Percentiles rank a stretch among this genome's conserved stretches.
phyloP scores from a whole-genome alignment of 2,797 vertebrate species.

The Pempheris klunzingeri region DNA sequence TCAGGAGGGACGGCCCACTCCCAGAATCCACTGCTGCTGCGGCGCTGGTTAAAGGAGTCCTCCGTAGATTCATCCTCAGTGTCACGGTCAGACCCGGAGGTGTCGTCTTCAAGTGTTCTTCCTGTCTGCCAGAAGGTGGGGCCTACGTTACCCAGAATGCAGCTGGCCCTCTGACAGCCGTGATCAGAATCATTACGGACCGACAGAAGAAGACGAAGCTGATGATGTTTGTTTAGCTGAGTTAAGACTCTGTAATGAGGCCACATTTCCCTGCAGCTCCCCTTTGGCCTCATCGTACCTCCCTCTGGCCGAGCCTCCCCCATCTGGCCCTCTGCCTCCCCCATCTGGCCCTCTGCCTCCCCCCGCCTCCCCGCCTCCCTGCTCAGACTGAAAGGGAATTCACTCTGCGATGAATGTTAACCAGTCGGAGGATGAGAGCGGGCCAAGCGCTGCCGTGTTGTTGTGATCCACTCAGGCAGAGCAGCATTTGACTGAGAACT shows the following conservation, averaged over 20 bases:
- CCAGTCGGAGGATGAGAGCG: constrained; percentile 78
- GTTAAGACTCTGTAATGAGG: constrained; percentile 78
- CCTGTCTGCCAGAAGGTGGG: too few species aligned
- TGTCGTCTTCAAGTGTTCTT: too few species aligned
- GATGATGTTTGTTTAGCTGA: constrained; percentile 46
- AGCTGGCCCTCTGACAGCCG: too few species aligned
- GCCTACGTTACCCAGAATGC: too few species aligned
- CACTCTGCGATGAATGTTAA: constrained; percentile 85
- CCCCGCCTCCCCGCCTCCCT: constrained; percentile 38
- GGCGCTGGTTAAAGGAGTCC: too few species aligned
- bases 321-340: constrained; percentile 26
- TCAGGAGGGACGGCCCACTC: too few species aligned
- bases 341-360: too few species aligned
- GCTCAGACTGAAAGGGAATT: constrained; percentile 67
- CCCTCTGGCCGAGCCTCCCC: constrained; percentile 39
- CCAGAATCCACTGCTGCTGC: too few species aligned
- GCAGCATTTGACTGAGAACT: constrained; percentile 79
- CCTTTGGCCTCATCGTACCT: constrained; percentile 51
- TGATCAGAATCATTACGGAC: background rate
- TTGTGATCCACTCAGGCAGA: constrained; percentile 75
- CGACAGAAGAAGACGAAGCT: background rate
- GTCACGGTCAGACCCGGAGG: too few species aligned
- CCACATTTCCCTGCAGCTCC: constrained; percentile 66
- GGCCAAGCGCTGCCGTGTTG: constrained; percentile 70
- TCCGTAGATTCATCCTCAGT: too few species aligned